Percentiles rank a stretch among this genome's conserved stretches.
Conservation (phyloP, 2,888 invertebrate genomes). For the Cacoxenus indagator region DNA sequence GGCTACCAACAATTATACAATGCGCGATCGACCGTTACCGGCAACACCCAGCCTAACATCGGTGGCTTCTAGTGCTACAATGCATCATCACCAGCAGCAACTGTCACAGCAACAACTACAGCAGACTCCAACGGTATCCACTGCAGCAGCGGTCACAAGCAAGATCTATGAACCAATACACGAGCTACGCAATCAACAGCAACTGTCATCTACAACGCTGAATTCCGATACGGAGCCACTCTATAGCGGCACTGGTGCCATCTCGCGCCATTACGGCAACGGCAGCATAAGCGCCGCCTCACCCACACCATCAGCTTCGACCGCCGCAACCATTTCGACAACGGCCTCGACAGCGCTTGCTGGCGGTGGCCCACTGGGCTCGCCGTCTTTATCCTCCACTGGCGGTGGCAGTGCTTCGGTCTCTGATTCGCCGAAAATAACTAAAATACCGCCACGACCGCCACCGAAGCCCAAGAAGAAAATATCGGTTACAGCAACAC, state of each 20-base stretch:
- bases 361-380: not conserved
- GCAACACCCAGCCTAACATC: slow-evolving; percentile 73
- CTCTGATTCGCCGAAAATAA: slow-evolving; percentile 58
- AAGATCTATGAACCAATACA: slow-evolving; percentile 70
- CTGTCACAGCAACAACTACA: slow-evolving; percentile 36
- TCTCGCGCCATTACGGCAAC: slow-evolving; percentile 33
- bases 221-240: slow-evolving; percentile 67
- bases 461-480: slow-evolving; percentile 88
- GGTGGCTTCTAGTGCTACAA: slow-evolving; percentile 52
- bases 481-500: slow-evolving; percentile 77
- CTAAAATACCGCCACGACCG: slow-evolving; percentile 86
- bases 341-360: slow-evolving; percentile 1
- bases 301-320: slow-evolving; percentile 18
- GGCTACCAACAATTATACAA: slow-evolving; percentile 73
- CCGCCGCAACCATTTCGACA: slow-evolving; percentile 26
- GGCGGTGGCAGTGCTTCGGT: slow-evolving; percentile 11
- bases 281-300: slow-evolving; percentile 41
- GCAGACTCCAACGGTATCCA: slow-evolving; percentile 54
- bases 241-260: slow-evolving; percentile 38
- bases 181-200: slow-evolving; percentile 59
- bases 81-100: slow-evolving; percentile 49
- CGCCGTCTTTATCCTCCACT: not conserved
- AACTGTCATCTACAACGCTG: slow-evolving; percentile 39
- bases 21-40: slow-evolving; percentile 77
- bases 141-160: slow-evolving; percentile 43